Base-by-base conservation (phyloP, 2,888 invertebrate genomes). In the Netelia melanura region DNA sequence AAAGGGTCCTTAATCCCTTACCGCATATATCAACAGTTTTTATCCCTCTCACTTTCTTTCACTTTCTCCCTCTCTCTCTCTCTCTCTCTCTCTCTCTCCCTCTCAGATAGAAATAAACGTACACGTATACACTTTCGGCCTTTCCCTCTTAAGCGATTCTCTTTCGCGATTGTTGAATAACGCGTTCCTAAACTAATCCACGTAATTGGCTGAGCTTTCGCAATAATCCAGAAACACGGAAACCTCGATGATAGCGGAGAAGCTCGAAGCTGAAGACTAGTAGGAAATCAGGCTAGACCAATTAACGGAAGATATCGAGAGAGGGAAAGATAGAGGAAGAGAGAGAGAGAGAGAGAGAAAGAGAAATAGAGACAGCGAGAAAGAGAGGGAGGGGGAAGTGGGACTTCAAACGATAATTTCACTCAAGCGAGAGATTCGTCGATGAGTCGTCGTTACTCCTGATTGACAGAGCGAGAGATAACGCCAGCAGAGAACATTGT, bases 141-240 rank as follows among this genome's bases (percentile, higher is more conserved):
- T 38, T 67, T 25, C 74, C 43, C 67, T 43, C 48, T 61, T 11
- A 14, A 6, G 58, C 2, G 3, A 56, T 30, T 44, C 44, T 21
- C 25, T 68, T 38, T 54, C 38, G 62, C 70, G 17, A 72, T 54
- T 11, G 38, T 65, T 56, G 65, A 56, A 64, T 52, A 67, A 72
- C 30, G 44, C 61, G 56, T 61, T 82, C 44, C 23, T n/a, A 58
- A 10, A 71, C 56, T 76, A 30, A 76, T 82, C 58, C 77, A 38
- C 21, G 17, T 67, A 77, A 79, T 75, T 83, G 79, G 23, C 58
- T 52, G 65, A 72, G 77, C 72, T 67, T 58, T 76, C 56, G 30
- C 48, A 72, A 72, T 67, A 65, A 61, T 17, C 68, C 48, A 75
- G 62, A 70, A 17, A 30, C 44, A 62, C 23, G 64, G 48, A 82